Conservation (phyloP, 2,797 vertebrate genomes). For the Acanthis flammea region DNA sequence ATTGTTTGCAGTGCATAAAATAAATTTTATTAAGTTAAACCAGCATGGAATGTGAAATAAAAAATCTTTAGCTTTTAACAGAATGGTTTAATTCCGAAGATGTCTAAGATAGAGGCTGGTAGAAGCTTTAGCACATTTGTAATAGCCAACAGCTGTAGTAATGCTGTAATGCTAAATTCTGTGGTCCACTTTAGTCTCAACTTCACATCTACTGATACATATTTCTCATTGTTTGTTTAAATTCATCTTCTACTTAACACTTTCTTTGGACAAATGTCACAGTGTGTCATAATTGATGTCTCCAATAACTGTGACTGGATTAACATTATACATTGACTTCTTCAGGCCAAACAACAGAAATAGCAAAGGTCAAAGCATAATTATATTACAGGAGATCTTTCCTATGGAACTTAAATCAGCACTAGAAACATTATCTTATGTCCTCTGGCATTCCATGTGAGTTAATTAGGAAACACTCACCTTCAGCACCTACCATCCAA, state of each 20-base stretch:
- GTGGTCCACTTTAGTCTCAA: not conserved
- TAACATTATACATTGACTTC: not conserved
- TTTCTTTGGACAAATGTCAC: not conserved
- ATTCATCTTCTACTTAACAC: not conserved
- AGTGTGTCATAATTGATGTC: not conserved
- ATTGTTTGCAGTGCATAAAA: not conserved
- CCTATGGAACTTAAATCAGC: not conserved
- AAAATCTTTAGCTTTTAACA: not conserved
- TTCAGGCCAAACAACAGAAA: not conserved
- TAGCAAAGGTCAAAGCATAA: not conserved
- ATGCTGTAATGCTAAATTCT: not conserved
- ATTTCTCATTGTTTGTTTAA: constrained; percentile 11
- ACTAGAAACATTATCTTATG: not conserved
- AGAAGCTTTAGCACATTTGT: not conserved
- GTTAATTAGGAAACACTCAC: constrained; percentile 38
- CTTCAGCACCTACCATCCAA: not conserved
- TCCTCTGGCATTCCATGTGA: not conserved
- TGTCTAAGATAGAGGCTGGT: not conserved
- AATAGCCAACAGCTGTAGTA: not conserved
- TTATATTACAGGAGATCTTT: not conserved
- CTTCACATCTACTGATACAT: not conserved
- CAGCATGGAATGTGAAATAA: not conserved
- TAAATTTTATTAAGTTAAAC: not conserved
- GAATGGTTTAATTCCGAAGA: not conserved
- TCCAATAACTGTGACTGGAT: not conserved